phyloP scores from a whole-genome alignment of 2,888 invertebrate species.

The Agelastica alni region DNA sequence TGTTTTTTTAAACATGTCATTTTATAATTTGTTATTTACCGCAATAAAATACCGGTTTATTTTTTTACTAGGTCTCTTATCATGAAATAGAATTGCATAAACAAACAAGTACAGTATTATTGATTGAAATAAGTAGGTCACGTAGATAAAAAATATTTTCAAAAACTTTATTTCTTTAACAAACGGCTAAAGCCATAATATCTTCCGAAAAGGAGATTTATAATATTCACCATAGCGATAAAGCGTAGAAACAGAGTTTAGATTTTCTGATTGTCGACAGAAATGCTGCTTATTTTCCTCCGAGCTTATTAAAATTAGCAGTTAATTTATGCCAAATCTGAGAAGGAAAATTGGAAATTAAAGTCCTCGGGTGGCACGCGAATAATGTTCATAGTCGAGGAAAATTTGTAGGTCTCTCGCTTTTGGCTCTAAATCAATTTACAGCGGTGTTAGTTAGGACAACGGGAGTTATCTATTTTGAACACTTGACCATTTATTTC shows the following conservation, averaged over 20 bases:
- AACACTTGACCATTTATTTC: too few species aligned
- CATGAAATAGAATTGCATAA: too few species aligned
- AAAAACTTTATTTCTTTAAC: too few species aligned
- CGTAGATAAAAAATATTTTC: too few species aligned
- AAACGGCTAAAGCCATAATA: slow-evolving; percentile 16
- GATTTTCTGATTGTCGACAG: slow-evolving; percentile 32
- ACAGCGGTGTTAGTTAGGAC: slow-evolving; percentile 39
- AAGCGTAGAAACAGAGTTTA: slow-evolving; percentile 40
- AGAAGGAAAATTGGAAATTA: slow-evolving; percentile 47
- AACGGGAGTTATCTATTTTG: slow-evolving; percentile 35
- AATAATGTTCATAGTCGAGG: slow-evolving; percentile 47
- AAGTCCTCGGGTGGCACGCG: slow-evolving; percentile 42
- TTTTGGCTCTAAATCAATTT: slow-evolving; percentile 42
- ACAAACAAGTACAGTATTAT: too few species aligned
- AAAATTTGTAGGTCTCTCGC: slow-evolving; percentile 43
- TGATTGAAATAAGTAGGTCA: too few species aligned
- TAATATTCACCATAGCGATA: slow-evolving; percentile 32
- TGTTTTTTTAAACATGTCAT: too few species aligned
- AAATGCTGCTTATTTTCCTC: slow-evolving; percentile 49
- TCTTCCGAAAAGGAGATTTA: slow-evolving; percentile 9
- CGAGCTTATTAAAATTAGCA: slow-evolving; percentile 50
- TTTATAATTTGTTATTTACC: too few species aligned
- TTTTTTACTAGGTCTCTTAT: too few species aligned
- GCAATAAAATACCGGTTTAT: too few species aligned
- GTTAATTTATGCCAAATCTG: slow-evolving; percentile 50